A percentile compares a stretch with the other conserved stretches of the same genome.
Conservation (phyloP, 2,888 invertebrate genomes). For the Neria commutata region DNA sequence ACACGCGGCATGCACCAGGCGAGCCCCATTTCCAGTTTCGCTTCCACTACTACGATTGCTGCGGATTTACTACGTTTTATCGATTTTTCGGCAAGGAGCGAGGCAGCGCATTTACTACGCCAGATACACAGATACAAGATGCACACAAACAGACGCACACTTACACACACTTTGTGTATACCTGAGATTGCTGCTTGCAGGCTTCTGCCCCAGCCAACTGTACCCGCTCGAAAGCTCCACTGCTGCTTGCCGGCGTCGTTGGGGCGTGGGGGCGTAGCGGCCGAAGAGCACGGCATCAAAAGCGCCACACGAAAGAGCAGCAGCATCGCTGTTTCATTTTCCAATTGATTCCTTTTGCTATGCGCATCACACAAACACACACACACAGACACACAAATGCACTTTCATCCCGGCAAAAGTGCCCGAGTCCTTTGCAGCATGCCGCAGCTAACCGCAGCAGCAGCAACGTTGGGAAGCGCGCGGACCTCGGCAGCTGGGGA, state of each 20-base stretch:
- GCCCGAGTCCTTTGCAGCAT: too few species aligned
- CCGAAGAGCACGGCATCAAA: neutral
- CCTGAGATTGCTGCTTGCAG: too few species aligned
- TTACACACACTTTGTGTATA: too few species aligned
- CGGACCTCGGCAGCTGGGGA: constrained; percentile 20
- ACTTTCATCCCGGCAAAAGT: too few species aligned
- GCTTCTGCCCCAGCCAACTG: too few species aligned
- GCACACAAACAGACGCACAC: constrained; percentile 18
- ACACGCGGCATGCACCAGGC: constrained; percentile 32
- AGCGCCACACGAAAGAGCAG: neutral
- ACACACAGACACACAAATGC: constrained; percentile 16
- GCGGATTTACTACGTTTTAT: constrained; percentile 51
- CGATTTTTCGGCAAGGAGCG: constrained; percentile 36
- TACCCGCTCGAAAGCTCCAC: too few species aligned
- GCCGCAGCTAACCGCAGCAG: neutral
- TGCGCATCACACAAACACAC: neutral
- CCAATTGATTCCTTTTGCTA: constrained; percentile 52
- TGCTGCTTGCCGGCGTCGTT: too few species aligned
- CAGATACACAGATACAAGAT: constrained; percentile 10
- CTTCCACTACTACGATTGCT: constrained; percentile 48
- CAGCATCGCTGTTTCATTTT: constrained; percentile 39
- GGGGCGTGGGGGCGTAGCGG: neutral
- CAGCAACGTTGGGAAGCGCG: constrained; percentile 9
- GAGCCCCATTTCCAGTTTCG: constrained; percentile 41
- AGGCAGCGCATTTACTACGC: constrained; percentile 11